Evolutionary conservation across 1,140 invertebrate genomes (phyloP).

Genomic region (Bombus vancouverensis): DNA sequence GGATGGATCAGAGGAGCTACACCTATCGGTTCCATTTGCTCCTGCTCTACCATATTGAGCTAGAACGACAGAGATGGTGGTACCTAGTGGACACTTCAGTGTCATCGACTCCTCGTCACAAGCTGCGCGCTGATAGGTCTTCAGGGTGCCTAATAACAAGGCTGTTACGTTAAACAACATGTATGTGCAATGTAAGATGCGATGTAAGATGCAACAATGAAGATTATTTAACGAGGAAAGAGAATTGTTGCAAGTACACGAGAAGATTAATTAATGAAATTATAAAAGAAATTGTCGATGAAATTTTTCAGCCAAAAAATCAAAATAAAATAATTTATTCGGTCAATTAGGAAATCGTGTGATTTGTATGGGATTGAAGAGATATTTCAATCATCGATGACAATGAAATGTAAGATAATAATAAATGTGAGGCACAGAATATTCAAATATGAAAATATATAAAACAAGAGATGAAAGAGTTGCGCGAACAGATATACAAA

Average conservation of each 20-base stretch:
- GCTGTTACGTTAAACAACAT: slow-evolving; percentile 84
- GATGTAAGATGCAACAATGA: neutral
- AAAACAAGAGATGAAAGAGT: neutral
- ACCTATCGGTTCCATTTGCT: slow-evolving; percentile 78
- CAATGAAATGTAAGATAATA: too few relatives aligned
- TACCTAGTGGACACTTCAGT: slow-evolving; percentile 92
- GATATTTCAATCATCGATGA: too few relatives aligned
- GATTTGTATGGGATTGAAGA: too few relatives aligned
- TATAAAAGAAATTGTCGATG: too few relatives aligned
- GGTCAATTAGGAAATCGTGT: too few relatives aligned
- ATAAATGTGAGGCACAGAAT: too few relatives aligned
- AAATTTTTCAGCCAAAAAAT: too few relatives aligned
- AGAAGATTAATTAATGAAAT: too few relatives aligned
- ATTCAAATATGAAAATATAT: neutral
- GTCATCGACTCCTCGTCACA: slow-evolving; percentile 94
- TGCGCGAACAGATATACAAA: neutral
- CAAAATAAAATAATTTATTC: too few relatives aligned
- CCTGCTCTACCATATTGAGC: slow-evolving; percentile 86
- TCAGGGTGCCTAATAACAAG: slow-evolving; percentile 92
- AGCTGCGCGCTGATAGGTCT: slow-evolving; percentile 93
- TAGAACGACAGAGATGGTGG: slow-evolving; percentile 93
- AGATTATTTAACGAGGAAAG: neutral
- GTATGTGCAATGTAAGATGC: neutral
- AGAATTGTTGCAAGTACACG: neutral
- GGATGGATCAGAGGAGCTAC: slow-evolving; percentile 74